Base-by-base conservation (phyloP, 2,797 vertebrate genomes). In the Aplochiton taeniatus region DNA sequence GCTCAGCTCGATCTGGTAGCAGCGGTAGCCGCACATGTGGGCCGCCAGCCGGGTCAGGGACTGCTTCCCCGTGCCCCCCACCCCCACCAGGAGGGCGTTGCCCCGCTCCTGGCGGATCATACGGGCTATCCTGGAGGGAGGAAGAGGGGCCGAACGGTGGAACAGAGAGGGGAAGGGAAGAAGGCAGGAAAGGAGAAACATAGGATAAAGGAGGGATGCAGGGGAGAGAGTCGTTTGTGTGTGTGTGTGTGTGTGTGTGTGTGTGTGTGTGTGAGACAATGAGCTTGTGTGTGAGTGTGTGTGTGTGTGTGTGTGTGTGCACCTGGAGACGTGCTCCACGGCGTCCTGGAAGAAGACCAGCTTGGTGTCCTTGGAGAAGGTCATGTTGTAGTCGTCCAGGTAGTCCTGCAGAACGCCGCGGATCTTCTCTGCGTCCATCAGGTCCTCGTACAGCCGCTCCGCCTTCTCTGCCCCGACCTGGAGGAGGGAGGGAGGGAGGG, bases 91-190 rank as follows among this genome's bases (percentile, higher is more conserved):
- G n/a, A 96, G 84, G 61, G 94, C 93, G 9, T 96, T 95, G 76
- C 95, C 95, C 71, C 95, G 90, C 82, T 96, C 95, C 77, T 95
- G 95, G 7, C 95, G 94, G 79, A 96, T 94, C 85, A 95, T 94
- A 13, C 95, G 90, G 19, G 93, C 93, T 57, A 96, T 95, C 80
- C 95, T 96, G 57, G 4, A 55, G 57, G 31, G 52, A 10, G 11
- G 51, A 9, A 57, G 17, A 12, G 49, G 19, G 4, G n/a, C n/a
- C n/a, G n/a, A n/a, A n/a, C n/a, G n/a, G n/a, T n/a, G n/a, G n/a
- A n/a, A n/a, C n/a, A n/a, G n/a, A 47, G 12, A 41, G 9, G 1
- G 10, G 42, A 4, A 10, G 9, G 11, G 46, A 53, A 7, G 17
- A 7, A 16, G 48, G 50, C 8, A 18, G 8, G 11, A 44, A 7